Base-by-base conservation (phyloP, 2,113 vertebrate genomes). In the Poeciliopsis retropinna region DNA sequence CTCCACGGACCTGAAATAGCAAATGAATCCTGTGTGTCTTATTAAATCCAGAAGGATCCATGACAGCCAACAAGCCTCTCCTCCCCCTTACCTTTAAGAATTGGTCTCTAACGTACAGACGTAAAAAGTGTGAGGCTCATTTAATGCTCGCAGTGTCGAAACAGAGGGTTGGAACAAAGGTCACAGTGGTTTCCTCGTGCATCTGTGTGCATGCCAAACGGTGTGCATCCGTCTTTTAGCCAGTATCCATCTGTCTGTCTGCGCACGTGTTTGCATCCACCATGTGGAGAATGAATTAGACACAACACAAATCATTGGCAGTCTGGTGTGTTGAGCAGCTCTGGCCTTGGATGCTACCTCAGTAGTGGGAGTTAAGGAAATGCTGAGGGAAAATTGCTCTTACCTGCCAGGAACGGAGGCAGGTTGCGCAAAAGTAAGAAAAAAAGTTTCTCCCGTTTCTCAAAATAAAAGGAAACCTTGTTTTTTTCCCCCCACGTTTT, bases 231-330 rank as follows among this genome's bases (percentile, higher is more conserved):
- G 41, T 69, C 28, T 67, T 72, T 37, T 30, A 73, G 57, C 34
- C 39, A 61, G 60, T 89, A 82, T 70, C 28, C 44, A 57, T 77
- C 61, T 72, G 71, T 60, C 51, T 75, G 69, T 60, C 51, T 57
- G 51, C n/a, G 51, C 51, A 70, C n/a, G 30, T 74, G 65, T 67
- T 64, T 80, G 76, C 39, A 37, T 69, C 74, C 68, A 86, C 67
- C 92, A 94, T 91, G 91, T 94, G 93, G 90, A 84, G 87, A 90
- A 92, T 72, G 86, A 86, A 92, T 94, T 89, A 91, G 81, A 84
- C 81, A 67, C 78, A 27, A 80, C 87, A 93, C 90, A 92, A 91
- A 94, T 94, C 91, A 91, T 39, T 28, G 80, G 69, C 61, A 76
- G 81, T 83, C 85, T 74, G 85, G 34, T 76, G 84, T 80, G 82